Conservation (phyloP, 2,888 invertebrate genomes). For the Chelonus formosanus region DNA sequence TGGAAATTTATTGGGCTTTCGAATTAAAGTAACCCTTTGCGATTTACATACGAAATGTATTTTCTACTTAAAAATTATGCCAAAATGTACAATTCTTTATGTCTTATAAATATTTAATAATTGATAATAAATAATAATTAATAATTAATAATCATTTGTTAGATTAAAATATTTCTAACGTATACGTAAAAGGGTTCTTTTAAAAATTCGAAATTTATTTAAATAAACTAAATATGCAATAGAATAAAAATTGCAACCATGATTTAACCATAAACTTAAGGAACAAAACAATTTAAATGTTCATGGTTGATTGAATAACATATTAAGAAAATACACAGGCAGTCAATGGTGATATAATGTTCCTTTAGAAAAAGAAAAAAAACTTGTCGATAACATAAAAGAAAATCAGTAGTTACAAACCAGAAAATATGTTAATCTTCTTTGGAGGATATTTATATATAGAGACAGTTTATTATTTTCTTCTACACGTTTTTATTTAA, state of each 20-base stretch:
- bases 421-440: slow-evolving; percentile 35
- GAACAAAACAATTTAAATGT: no score
- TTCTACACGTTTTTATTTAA: slow-evolving; percentile 35
- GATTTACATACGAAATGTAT: slow-evolving; percentile 10
- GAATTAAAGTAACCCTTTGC: slow-evolving; percentile 15
- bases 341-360: no score
- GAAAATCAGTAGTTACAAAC: slow-evolving; percentile 9
- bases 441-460: slow-evolving; percentile 34
- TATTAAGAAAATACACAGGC: no score
- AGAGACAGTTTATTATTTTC: slow-evolving; percentile 34
- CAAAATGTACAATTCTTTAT: background rate
- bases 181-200: no score
- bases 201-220: no score
- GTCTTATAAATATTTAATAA: slow-evolving; percentile 11
- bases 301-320: no score
- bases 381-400: slow-evolving; percentile 22
- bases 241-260: no score
- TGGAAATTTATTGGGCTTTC: slow-evolving; percentile 18
- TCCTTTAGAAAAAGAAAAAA: slow-evolving; percentile 3
- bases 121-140: background rate
- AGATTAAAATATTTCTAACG: no score
- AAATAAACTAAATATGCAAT: no score
- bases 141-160: no score
- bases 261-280: no score
- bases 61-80: slow-evolving; percentile 2